Evolutionary conservation across 2,888 invertebrate species (phyloP), one percentile per base, ranked within the genome.

Genomic region (Eupithecia dodoneata): DNA sequence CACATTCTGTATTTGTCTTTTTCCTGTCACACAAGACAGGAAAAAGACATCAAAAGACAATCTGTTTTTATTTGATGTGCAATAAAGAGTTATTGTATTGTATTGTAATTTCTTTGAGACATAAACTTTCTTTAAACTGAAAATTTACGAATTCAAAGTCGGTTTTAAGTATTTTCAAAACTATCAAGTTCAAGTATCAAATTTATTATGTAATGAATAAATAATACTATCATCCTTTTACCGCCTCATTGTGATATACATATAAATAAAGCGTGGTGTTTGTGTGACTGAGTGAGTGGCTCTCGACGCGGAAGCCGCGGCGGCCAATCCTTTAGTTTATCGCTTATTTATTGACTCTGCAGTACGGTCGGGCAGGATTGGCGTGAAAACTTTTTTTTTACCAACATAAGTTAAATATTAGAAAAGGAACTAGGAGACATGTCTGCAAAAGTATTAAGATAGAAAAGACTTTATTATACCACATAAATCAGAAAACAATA

Each of bases 281-380:
- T 75, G 63, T 44, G 59, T 59, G 72, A 72, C 72, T 41, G 73
- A 75, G 59, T 49, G 73, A 75, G 69, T 42, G 67, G 75, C 82
- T 80, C 80, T 81, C 80, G 1, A 79, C 45, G 71, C 77, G 80
- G 83, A 83, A 84, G 82, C 82, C 81, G 47, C 73, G 55, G 55
- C 72, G 45, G 45, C 77, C 80, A 82, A 84, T 80, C 82, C 83
- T 81, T 82, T 80, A 73, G 66, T 81, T 80, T 83, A 83, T 83
- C 79, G 73, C 77, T 80, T 80, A 80, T 80, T 82, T 83, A 81
- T 80, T 74, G 78, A 75, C 76, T 74, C 10, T 72, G 42, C 69
- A 81, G 71, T 83, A 30, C 2, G 74, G 59, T 55, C 55, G 0
- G 49, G 18, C 71, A 75, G 71, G 15, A 82, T 80, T 78, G 82